phyloP scores from a whole-genome alignment of 2,888 invertebrate genomes.

The Drosophila setosimentum region DNA sequence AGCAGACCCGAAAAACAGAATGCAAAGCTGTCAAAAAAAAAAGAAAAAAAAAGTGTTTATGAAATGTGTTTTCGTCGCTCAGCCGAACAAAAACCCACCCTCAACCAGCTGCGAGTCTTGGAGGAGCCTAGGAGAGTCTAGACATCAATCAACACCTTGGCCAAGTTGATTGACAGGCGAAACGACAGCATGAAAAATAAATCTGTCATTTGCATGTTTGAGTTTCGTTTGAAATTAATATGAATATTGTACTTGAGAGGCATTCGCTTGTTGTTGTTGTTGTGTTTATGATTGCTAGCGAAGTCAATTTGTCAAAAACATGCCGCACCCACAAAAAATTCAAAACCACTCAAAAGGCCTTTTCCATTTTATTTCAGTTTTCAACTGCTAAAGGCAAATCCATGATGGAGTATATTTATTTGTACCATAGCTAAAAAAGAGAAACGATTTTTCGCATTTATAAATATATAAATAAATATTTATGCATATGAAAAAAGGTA shows the following conservation, averaged over 20 bases:
- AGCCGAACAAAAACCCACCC: slow-evolving; percentile 12
- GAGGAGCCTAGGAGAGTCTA: slow-evolving; percentile 37
- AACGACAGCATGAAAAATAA: slow-evolving; percentile 73
- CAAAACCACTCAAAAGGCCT: slow-evolving; percentile 39
- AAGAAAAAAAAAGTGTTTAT: slow-evolving; percentile 48
- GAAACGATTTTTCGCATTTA: slow-evolving; percentile 48
- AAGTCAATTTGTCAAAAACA: slow-evolving; percentile 79
- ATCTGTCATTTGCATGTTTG: slow-evolving; percentile 79
- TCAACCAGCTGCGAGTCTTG: slow-evolving; percentile 31
- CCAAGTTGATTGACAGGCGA: slow-evolving; percentile 74
- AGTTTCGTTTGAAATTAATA: slow-evolving; percentile 74
- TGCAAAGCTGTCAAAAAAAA: slow-evolving; percentile 73
- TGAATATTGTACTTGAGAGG: slow-evolving; percentile 68
- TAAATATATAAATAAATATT: slow-evolving; percentile 45
- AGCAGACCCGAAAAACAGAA: slow-evolving; percentile 28
- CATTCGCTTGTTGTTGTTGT: slow-evolving; percentile 25
- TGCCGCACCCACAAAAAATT: slow-evolving; percentile 17
- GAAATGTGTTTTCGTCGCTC: slow-evolving; percentile 46
- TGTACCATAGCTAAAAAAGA: slow-evolving; percentile 59
- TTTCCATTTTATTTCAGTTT: slow-evolving; percentile 38
- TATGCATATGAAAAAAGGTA: slow-evolving; percentile 17
- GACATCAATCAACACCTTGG: slow-evolving; percentile 78
- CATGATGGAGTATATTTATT: slow-evolving; percentile 34
- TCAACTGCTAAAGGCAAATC: slow-evolving; percentile 39
- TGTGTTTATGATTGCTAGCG: slow-evolving; percentile 55